Evolutionary conservation across 2,888 invertebrate species (phyloP).

Genomic region (Criorhina ranunculi): DNA sequence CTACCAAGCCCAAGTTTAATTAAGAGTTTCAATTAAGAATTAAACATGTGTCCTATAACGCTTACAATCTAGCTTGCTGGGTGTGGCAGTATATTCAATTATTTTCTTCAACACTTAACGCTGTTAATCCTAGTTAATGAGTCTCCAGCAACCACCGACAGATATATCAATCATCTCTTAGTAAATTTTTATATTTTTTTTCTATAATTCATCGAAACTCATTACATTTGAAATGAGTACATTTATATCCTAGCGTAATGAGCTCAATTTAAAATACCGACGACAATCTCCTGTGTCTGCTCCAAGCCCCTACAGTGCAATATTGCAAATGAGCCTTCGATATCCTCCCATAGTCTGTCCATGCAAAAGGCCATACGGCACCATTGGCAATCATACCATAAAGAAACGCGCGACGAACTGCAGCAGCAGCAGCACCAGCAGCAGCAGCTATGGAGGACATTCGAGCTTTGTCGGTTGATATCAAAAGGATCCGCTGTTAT

Average conservation of each 20-base stretch:
- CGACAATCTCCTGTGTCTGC: constrained; percentile 53
- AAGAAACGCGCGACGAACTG: constrained; percentile 17
- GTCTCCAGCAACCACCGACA: constrained; percentile 35
- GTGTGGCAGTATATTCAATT: constrained; percentile 24
- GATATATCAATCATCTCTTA: constrained; percentile 25
- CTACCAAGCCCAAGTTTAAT: not conserved
- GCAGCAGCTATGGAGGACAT: constrained; percentile 57
- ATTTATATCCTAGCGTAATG: constrained; percentile 67
- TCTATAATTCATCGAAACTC: constrained; percentile 59
- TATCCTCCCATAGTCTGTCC: constrained; percentile 12
- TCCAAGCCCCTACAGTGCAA: constrained; percentile 53
- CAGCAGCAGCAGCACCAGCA: constrained; percentile 23
- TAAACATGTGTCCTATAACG: not conserved
- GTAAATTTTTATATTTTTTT: constrained; percentile 10
- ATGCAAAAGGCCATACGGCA: constrained; percentile 54
- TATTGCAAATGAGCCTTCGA: constrained; percentile 62
- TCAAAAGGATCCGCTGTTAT: constrained; percentile 77
- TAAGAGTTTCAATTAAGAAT: not conserved
- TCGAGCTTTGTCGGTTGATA: constrained; percentile 76
- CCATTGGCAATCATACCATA: constrained; percentile 45
- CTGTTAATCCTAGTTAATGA: constrained; percentile 19
- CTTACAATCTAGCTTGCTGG: constrained; percentile 3
- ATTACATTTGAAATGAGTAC: constrained; percentile 58
- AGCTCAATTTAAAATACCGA: constrained; percentile 71
- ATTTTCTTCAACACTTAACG: constrained; percentile 10